These are phyloP conservation scores for Oenanthe oenanthe DNA, from an alignment of 2,113 vertebrate species.

Conservation along the genomic window DNA sequence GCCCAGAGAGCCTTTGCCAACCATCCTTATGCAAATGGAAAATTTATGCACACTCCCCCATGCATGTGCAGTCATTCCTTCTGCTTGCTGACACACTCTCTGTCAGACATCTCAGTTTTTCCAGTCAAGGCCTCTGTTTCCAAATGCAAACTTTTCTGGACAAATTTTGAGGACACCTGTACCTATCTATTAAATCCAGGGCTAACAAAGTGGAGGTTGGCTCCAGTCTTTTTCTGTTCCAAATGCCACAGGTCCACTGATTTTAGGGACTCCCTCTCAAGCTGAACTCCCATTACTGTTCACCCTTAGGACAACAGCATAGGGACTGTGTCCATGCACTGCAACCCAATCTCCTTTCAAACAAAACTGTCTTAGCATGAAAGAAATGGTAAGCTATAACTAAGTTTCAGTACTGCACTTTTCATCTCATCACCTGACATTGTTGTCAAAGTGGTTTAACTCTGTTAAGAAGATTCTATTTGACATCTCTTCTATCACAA, in stretches of 20 bases:
- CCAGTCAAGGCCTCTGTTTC: not conserved
- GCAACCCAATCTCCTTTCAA: not conserved
- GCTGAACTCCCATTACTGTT: not conserved
- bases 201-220: not conserved
- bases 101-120: not conserved
- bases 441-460: not conserved
- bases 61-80: conserved; percentile 38
- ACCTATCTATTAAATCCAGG: not conserved
- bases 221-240: not conserved
- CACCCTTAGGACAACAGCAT: not conserved
- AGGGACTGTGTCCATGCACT: not conserved
- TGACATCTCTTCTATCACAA: not conserved
- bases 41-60: conserved; percentile 43
- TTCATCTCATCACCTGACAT: not conserved
- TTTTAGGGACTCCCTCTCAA: not conserved
- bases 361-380: not conserved
- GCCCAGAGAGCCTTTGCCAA: conserved; percentile 1
- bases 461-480: not conserved
- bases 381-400: not conserved
- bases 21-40: conserved; percentile 33
- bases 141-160: not conserved
- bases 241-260: not conserved
- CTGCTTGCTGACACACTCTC: not conserved
- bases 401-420: not conserved
- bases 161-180: not conserved